A percentile compares a stretch with the other conserved stretches of the same genome.
Conservation (phyloP, 2,113 vertebrate genomes). For the Puffinus mauretanicus region DNA sequence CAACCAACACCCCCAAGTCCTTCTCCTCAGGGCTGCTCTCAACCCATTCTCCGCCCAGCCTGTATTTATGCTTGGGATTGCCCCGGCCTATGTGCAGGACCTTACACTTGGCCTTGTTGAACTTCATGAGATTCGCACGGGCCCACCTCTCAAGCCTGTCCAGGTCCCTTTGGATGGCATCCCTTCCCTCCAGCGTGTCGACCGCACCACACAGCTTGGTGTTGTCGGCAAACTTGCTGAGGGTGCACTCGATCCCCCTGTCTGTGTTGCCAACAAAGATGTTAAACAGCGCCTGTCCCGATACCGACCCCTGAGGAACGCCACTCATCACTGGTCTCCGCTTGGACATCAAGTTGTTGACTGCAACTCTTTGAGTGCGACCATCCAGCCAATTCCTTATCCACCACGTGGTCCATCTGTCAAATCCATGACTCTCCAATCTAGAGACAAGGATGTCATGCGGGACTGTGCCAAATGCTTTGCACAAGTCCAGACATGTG, state of each 20-base stretch:
- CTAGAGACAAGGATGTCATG: background rate
- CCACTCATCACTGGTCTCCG: background rate
- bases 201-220: background rate
- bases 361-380: no score
- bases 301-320: background rate
- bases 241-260: no score
- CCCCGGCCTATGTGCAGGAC: no score
- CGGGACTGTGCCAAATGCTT: background rate
- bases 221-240: background rate
- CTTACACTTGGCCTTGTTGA: no score
- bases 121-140: no score
- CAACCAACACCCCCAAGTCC: no score
- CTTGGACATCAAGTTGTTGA: no score
- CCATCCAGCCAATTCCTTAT: no score
- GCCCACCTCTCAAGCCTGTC: no score
- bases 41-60: no score
- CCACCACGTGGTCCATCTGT: no score
- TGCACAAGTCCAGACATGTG: background rate
- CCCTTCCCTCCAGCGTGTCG: background rate
- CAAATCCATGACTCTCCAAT: background rate
- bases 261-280: no score
- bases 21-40: background rate
- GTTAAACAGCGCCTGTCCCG: background rate
- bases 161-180: background rate
- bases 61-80: background rate